Conservation (phyloP, 2,113 vertebrate species). For the Sebastes fasciatus region DNA sequence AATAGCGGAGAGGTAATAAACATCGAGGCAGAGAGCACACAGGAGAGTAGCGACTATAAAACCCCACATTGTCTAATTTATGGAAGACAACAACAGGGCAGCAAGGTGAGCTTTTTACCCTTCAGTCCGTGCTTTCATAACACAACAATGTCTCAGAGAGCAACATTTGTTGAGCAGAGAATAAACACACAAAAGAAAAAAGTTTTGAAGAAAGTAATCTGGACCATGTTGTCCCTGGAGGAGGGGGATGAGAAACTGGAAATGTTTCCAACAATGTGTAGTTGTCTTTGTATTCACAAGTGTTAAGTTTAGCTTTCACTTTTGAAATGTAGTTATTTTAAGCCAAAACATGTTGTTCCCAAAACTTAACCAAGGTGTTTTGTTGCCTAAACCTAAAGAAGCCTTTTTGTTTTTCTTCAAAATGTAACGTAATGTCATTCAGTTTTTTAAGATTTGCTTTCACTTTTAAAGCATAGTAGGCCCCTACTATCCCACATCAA, state of each 20-base stretch:
- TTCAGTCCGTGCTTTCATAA: conserved; percentile 63
- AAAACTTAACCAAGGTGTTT: too few relatives aligned
- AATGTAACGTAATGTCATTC: too few relatives aligned
- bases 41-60: conserved; percentile 82
- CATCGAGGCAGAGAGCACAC: conserved; percentile 65
- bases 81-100: conserved; percentile 80
- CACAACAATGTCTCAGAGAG: conserved; percentile 23
- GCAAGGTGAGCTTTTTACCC: conserved; percentile 80
- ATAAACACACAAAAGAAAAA: conserved; percentile 3
- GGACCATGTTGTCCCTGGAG: background rate
- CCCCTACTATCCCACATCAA: too few relatives aligned
- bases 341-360: too few relatives aligned
- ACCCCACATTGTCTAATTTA: conserved; percentile 85
- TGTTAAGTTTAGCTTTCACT: too few relatives aligned
- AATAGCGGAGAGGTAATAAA: conserved; percentile 81
- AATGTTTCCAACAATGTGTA: too few relatives aligned
- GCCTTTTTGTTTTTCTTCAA: too few relatives aligned
- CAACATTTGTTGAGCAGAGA: conserved; percentile 11
- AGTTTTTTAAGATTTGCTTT: too few relatives aligned
- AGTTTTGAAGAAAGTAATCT: conserved; percentile 22
- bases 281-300: too few relatives aligned
- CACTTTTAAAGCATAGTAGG: too few relatives aligned
- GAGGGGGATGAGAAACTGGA: background rate
- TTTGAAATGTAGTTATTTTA: too few relatives aligned
- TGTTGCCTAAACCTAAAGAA: too few relatives aligned